Evolutionary conservation across 2,888 invertebrate genomes (phyloP).

Genomic region (Apamea sordens): DNA sequence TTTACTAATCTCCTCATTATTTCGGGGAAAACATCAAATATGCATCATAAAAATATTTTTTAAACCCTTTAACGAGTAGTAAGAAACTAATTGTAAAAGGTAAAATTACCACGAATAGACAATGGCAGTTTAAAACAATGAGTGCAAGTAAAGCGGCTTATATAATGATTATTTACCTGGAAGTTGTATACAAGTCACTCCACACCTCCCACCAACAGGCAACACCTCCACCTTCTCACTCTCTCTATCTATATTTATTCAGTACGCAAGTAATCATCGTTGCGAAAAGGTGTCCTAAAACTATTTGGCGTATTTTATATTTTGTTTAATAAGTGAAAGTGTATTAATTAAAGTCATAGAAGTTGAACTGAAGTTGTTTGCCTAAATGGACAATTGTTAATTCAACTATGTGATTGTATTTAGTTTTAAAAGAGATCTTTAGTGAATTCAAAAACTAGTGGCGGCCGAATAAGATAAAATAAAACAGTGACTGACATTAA

Average conservation of each 20-base stretch:
- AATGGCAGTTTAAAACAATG: conserved; percentile 22
- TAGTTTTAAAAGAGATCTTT: not conserved
- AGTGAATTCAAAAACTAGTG: not conserved
- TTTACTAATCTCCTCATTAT: not conserved
- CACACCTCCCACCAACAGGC: no score
- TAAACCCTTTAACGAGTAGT: not conserved
- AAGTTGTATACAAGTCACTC: not conserved
- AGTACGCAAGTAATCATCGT: conserved; percentile 5
- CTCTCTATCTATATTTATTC: conserved; percentile 4
- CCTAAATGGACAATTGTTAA: not conserved
- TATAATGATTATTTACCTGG: not conserved
- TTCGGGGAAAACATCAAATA: not conserved
- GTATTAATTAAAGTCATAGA: not conserved
- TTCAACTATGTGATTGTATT: not conserved
- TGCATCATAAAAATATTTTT: no score
- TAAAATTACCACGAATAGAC: conserved; percentile 32
- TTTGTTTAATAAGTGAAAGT: not conserved
- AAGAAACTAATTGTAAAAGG: not conserved
- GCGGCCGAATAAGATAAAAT: no score
- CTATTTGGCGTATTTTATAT: no score
- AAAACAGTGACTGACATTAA: not conserved
- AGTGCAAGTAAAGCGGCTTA: not conserved
- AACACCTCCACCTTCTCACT: no score
- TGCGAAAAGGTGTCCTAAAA: not conserved
- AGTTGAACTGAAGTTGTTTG: not conserved